phyloP scores from a whole-genome alignment of 92 coral and sea anemone genomes.

The Palythoa grandis region DNA sequence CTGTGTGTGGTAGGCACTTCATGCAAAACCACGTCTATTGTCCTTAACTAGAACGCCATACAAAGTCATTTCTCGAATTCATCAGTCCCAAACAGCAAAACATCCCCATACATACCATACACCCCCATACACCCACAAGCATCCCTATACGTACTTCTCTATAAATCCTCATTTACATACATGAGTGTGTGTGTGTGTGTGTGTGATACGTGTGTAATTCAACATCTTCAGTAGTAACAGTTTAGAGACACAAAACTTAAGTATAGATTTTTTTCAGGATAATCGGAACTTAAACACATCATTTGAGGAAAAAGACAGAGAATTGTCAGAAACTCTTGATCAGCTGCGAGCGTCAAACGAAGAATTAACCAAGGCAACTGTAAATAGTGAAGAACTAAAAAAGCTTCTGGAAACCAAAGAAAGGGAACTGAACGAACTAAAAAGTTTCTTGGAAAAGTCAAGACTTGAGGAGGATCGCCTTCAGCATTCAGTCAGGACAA shows the following conservation, averaged over 20 bases:
- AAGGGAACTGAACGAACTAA: conserved; percentile 60
- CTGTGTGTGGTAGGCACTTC: too few relatives aligned
- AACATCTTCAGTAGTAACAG: not conserved
- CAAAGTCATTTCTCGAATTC: too few relatives aligned
- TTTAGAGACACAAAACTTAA: not conserved
- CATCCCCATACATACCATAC: too few relatives aligned
- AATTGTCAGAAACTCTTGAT: conserved; percentile 49
- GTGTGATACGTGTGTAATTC: not conserved
- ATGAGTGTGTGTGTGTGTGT: not conserved
- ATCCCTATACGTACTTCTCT: too few relatives aligned
- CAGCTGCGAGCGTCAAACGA: conserved; percentile 56
- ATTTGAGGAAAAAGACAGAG: conserved; percentile 84
- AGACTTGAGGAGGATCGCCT: conserved; percentile 11
- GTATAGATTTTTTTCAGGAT: conserved; percentile 47
- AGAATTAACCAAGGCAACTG: conserved; percentile 47
- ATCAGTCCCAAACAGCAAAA: too few relatives aligned
- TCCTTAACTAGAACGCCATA: too few relatives aligned
- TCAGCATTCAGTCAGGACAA: conserved; percentile 15
- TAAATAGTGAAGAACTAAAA: conserved; percentile 64
- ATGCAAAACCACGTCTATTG: too few relatives aligned
- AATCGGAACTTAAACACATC: conserved; percentile 73
- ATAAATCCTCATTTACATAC: not conserved
- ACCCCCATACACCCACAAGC: too few relatives aligned
- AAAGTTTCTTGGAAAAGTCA: conserved; percentile 16
- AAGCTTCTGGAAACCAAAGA: conserved; percentile 55